Base-by-base conservation (phyloP, 2,797 vertebrate species). In the Oophaga sylvatica region DNA sequence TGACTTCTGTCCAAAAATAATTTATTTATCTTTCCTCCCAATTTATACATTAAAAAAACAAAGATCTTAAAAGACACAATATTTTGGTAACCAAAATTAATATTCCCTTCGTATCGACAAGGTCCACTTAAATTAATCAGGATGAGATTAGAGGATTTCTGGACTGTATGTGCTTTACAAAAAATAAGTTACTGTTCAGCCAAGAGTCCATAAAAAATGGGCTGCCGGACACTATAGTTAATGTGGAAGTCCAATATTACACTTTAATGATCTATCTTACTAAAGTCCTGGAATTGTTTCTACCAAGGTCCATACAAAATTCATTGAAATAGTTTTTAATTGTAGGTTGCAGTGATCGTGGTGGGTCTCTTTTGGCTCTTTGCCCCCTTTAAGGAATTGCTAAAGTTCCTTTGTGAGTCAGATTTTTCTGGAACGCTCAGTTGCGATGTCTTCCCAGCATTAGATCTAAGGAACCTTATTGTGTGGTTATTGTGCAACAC, bases 1-100 rank as follows among this genome's bases (percentile, higher is more conserved):
- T 4, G 29, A 1, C 3, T 83, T 57, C 48, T 35, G 65, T 83
- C 26, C 67, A 83, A 83, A 83, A 75, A 87, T 87, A 81, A 81
- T 87, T 87, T 87, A 87, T 75, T 86, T 76, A 78, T 63, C 80
- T 56, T 57, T 10, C 8, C 35, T 26, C 70, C 86, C 71, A 87
- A 77, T 87, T 68, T 78, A 26, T 31, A 83, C 17, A 77, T 67
- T 67, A 62, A 67, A 53, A 35, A 35, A 16, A 70, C 10, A 53
- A 76, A 53, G 6, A n/a, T 10, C n/a, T 10, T 26, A 26, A 67
- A 26, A 16, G 22, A 45, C 1, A 73, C 13, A 31, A 5, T 68
- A 29, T 65, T 26, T 22, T 15, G 9, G 7, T 45, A 22, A 71
- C 15, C 13, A 75, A 48, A 45, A 81, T 31, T 11, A 81, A 62